Evolutionary conservation across 2,888 invertebrate genomes (phyloP).

Genomic region (Chromoteleia sp.): DNA sequence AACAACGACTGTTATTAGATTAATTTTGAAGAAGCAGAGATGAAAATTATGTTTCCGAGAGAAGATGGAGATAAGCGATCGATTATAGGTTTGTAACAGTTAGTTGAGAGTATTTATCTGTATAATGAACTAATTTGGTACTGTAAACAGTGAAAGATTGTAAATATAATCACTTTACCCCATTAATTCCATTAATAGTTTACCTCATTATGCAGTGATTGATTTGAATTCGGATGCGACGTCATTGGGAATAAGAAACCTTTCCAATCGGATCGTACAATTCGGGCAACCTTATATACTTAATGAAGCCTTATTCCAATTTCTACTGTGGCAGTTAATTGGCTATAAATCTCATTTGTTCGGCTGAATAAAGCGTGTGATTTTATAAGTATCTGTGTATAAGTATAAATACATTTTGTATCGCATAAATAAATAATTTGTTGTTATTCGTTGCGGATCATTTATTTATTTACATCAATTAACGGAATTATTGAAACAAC

Average conservation of each 20-base stretch:
- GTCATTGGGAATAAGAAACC: slow-evolving; percentile 30
- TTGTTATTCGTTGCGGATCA: too few species aligned
- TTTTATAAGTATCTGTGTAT: neutral
- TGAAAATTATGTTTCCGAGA: slow-evolving; percentile 23
- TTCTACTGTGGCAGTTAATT: slow-evolving; percentile 33
- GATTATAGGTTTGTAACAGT: slow-evolving; percentile 1
- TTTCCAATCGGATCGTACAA: slow-evolving; percentile 25
- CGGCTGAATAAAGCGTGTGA: slow-evolving; percentile 2
- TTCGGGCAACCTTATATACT: slow-evolving; percentile 49
- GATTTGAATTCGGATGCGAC: slow-evolving; percentile 1
- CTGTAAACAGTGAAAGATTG: slow-evolving; percentile 3
- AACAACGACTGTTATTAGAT: slow-evolving; percentile 55
- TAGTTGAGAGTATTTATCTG: neutral
- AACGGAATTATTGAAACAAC: too few species aligned
- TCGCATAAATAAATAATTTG: too few species aligned
- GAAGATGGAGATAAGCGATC: too few species aligned
- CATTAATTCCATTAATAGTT: too few species aligned
- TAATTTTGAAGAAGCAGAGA: slow-evolving; percentile 44
- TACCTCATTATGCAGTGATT: slow-evolving; percentile 2
- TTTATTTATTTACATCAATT: too few species aligned
- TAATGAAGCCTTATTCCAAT: slow-evolving; percentile 53
- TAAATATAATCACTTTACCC: neutral
- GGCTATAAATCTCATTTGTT: slow-evolving; percentile 41
- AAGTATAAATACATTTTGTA: too few species aligned
- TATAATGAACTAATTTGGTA: neutral